phyloP scores from a whole-genome alignment of 2,797 vertebrate genomes.

The Paramormyrops hopkinsi region DNA sequence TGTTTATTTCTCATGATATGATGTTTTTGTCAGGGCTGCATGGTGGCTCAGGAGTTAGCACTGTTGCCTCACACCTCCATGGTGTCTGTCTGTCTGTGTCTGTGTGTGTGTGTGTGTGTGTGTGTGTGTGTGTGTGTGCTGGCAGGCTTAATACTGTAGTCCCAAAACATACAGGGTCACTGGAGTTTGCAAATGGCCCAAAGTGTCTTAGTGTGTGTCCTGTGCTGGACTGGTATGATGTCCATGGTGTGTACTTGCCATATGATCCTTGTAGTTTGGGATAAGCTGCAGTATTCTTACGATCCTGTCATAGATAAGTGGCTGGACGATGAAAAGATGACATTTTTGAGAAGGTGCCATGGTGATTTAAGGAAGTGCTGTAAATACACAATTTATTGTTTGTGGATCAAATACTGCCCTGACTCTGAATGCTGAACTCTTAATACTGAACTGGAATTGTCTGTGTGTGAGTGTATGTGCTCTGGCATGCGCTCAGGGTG shows the following conservation, averaged over 20 bases:
- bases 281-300: not conserved
- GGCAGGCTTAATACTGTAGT: not conserved
- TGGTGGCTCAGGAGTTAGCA: not conserved
- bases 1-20: not conserved
- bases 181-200: not conserved
- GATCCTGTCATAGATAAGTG: not conserved
- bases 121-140: not conserved
- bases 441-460: not conserved
- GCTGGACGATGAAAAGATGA: not conserved
- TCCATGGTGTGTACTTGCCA: not conserved
- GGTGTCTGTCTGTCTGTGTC: not conserved
- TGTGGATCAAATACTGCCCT: not conserved
- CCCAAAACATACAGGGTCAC: not conserved
- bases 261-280: not conserved
- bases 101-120: not conserved
- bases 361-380: not conserved
- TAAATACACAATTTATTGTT: not conserved
- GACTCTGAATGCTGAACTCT: not conserved
- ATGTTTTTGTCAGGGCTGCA: not conserved
- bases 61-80: not conserved
- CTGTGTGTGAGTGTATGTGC: not conserved
- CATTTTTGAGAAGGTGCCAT: not conserved
- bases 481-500: not conserved
- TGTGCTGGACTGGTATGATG: not conserved
- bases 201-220: not conserved